These are phyloP conservation scores for Schrankia costaestrigalis DNA, from an alignment of 2,888 invertebrate genomes.

Conservation along the genomic window DNA sequence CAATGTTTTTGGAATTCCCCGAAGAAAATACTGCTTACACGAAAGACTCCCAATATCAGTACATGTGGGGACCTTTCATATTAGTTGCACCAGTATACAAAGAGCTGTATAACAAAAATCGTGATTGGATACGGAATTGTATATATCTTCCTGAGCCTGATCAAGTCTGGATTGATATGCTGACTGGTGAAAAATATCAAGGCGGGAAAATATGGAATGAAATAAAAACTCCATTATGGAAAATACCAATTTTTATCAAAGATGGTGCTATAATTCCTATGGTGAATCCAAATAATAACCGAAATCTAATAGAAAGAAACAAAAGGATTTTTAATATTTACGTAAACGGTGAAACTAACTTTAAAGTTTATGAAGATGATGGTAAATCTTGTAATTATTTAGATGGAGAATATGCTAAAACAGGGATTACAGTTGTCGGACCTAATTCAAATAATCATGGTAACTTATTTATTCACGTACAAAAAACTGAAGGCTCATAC, in stretches of 20 bases:
- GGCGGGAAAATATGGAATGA: slow-evolving; percentile 66
- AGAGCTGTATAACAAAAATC: slow-evolving; percentile 23
- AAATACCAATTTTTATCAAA: slow-evolving; percentile 65
- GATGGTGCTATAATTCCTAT: slow-evolving; percentile 71
- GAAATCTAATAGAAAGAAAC: slow-evolving; percentile 53
- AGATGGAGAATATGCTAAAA: slow-evolving; percentile 45
- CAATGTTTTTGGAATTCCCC: slow-evolving; percentile 70
- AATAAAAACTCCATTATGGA: slow-evolving; percentile 60
- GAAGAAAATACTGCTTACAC: slow-evolving; percentile 51
- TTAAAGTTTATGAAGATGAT: slow-evolving; percentile 68
- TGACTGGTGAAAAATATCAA: slow-evolving; percentile 64
- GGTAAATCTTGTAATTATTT: slow-evolving; percentile 58
- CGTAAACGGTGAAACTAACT: slow-evolving; percentile 49
- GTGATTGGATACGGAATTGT: slow-evolving; percentile 47
- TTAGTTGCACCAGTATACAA: slow-evolving; percentile 67
- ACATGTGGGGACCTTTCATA: slow-evolving; percentile 71
- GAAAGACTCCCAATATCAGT: slow-evolving; percentile 68
- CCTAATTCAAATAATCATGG: slow-evolving; percentile 45
- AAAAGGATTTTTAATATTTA: slow-evolving; percentile 57
- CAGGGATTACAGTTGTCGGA: slow-evolving; percentile 44
- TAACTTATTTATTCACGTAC: slow-evolving; percentile 49
- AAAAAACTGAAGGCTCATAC: slow-evolving; percentile 56
- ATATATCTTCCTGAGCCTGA: slow-evolving; percentile 58
- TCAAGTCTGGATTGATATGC: slow-evolving; percentile 67
- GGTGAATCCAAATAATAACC: slow-evolving; percentile 64